Evolutionary conservation across 2,888 invertebrate species (phyloP), one percentile per base, ranked within the genome.

Genomic region (Drosophila monieri): DNA sequence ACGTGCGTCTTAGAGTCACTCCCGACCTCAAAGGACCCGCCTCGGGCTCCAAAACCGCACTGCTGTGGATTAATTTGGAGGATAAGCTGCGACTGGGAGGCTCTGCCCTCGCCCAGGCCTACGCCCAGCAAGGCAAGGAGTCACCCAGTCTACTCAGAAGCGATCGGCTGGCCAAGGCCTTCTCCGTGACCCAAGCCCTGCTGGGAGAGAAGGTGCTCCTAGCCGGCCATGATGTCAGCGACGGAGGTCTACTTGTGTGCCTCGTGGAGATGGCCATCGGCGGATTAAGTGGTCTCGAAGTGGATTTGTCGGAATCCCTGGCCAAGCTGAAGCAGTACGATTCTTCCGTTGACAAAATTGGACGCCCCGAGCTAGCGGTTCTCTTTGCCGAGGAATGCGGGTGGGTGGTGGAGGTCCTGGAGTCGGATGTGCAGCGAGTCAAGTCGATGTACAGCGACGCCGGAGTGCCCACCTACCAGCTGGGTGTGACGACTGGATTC

Each of bases 261-360:
- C 91, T 97, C 0, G 89, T 99, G 64, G 99, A 99, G 92, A 99
- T 99, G 98, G 96, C 96, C n/a, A 97, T 99, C 89, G 98, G 95
- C 60, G 98, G 99, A 37, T 92, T 98, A 62, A 94, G 95, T 77
- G 98, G 98, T 1, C 86, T 98, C 14, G 92, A 94, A 14, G 90
- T 96, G 0, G 93, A 95, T 73, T 88, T 97, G 15, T 90, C 91
- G 0, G 93, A 94, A 65, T 92, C 93, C 66, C 23, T 88, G 15
- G 52, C 71, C 0, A 74, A 69, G 41, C 69, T 91, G 2, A 60
- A 67, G 1, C 53, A 67, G 8, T 62, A 87, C 4, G 81, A 89
- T 64, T 62, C 53, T 3, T 88, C 83, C 23, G 77, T 72, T 2
- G 61, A 90, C 87, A 1, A 90, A 84, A 64, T 90, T 90, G 37